phyloP scores from a whole-genome alignment of 2,888 invertebrate genomes.

The Caenorhabditis sp. region DNA sequence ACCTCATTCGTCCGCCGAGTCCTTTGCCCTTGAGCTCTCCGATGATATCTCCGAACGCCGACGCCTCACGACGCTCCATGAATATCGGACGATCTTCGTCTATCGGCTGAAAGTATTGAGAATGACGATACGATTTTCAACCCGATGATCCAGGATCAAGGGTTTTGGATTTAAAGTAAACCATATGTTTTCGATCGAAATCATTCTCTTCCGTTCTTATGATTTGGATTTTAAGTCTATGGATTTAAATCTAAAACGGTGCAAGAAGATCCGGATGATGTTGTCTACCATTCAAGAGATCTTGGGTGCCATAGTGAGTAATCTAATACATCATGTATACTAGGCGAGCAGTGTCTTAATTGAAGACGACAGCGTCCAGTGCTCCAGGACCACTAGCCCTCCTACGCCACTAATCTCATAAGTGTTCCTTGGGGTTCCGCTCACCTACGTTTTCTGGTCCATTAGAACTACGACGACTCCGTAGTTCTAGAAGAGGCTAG shows the following conservation, averaged over 20 bases:
- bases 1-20: slow-evolving; percentile 77
- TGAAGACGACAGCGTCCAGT: slow-evolving; percentile 28
- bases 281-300: background rate
- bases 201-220: background rate
- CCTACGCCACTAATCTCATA: slow-evolving; percentile 31
- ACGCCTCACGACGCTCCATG: slow-evolving; percentile 72
- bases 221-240: background rate
- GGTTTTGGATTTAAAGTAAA: too few relatives aligned
- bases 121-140: background rate
- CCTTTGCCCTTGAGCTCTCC: slow-evolving; percentile 75
- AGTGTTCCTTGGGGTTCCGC: slow-evolving; percentile 24
- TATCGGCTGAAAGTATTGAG: slow-evolving; percentile 36
- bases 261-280: slow-evolving; percentile 7
- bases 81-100: slow-evolving; percentile 67
- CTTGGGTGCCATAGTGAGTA: background rate
- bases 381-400: too few relatives aligned
- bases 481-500: slow-evolving; percentile 3
- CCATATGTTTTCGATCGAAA: slow-evolving; percentile 4
- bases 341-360: slow-evolving; percentile 9
- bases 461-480: slow-evolving; percentile 17
- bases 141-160: background rate
- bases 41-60: slow-evolving; percentile 71
- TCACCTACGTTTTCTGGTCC: slow-evolving; percentile 14
- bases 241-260: slow-evolving; percentile 2
- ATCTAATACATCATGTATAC: slow-evolving; percentile 20